phyloP scores from a whole-genome alignment of 2,797 vertebrate genomes.

The Sylvilagus floridanus region DNA sequence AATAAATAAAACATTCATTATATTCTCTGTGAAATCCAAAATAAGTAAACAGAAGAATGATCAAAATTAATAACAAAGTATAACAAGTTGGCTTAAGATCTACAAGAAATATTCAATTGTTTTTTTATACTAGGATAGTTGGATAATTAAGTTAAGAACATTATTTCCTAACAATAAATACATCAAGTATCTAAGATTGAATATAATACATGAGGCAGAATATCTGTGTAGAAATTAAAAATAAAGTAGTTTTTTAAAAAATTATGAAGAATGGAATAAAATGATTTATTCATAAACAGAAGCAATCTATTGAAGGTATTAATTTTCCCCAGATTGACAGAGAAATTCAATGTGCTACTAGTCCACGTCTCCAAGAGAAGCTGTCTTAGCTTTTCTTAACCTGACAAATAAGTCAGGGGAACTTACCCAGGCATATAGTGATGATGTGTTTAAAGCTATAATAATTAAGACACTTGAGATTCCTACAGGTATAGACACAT shows the following conservation, averaged over 20 bases:
- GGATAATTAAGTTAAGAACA: slow-evolving; percentile 4
- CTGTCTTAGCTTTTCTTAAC: background rate
- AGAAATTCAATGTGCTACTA: background rate
- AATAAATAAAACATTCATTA: background rate
- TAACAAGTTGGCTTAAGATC: background rate
- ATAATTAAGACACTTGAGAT: background rate
- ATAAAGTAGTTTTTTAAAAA: background rate
- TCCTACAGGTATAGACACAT: background rate
- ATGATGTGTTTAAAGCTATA: slow-evolving; percentile 8
- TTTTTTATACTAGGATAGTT: background rate
- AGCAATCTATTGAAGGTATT: background rate
- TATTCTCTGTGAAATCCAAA: background rate
- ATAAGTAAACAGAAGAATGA: background rate
- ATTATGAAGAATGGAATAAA: background rate
- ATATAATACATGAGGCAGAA: background rate
- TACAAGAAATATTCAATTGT: background rate
- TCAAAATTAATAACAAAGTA: background rate
- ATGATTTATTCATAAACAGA: background rate
- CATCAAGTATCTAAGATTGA: background rate
- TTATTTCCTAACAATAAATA: background rate
- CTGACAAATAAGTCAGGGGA: slow-evolving; percentile 19
- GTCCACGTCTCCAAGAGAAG: background rate
- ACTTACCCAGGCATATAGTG: background rate
- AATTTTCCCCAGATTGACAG: background rate
- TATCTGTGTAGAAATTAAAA: background rate